A percentile compares a stretch with the other conserved stretches of the same genome.
Conservation (phyloP, 2,797 vertebrate genomes). For the Phoeniculus purpureus region DNA sequence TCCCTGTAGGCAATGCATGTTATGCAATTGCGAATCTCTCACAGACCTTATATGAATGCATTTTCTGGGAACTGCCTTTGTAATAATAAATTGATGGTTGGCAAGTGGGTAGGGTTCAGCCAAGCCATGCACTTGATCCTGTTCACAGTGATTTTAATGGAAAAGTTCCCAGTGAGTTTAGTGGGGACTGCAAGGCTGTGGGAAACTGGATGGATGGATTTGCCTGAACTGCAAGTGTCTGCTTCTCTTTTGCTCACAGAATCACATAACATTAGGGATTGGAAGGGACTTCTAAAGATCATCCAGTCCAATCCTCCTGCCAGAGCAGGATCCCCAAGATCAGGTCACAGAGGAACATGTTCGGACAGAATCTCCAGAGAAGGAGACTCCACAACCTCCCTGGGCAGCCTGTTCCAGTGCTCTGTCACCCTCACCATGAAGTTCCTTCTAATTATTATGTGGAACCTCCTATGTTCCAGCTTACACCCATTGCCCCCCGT, state of each 20-base stretch:
- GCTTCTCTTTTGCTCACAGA: not conserved
- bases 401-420: no score
- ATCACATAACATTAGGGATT: no score
- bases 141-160: not conserved
- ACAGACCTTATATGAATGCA: not conserved
- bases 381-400: no score
- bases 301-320: no score
- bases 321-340: no score
- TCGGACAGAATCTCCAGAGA: no score
- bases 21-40: constrained; percentile 29
- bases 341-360: no score
- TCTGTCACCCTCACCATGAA: no score
- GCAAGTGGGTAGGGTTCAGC: constrained; percentile 19
- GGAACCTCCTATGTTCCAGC: no score
- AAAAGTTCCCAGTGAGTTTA: constrained; percentile 27
- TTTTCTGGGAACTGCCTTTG: constrained; percentile 47
- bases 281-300: no score
- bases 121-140: not conserved
- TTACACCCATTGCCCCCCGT: no score
- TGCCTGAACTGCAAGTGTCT: not conserved
- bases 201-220: not conserved
- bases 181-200: not conserved
- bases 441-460: no score
- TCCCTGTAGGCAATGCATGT: fast-evolving
- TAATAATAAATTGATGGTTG: constrained; percentile 43